A percentile compares a stretch with the other conserved stretches of the same genome.
phyloP scores from a whole-genome alignment of 2,888 invertebrate genomes.

The Iphiclides podalirius region DNA sequence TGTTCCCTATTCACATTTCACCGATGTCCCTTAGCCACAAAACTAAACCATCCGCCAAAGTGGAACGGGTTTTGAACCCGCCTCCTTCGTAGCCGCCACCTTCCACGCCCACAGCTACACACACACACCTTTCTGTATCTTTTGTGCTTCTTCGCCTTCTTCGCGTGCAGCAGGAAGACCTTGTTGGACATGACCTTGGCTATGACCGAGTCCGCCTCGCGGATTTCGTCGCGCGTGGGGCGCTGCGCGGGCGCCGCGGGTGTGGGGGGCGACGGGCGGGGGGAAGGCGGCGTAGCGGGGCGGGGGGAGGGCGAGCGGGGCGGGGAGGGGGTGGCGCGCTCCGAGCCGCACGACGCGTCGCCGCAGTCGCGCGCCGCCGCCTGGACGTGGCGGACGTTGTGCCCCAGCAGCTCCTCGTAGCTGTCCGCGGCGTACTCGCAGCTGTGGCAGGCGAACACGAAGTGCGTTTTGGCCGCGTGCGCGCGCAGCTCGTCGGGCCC shows the following conservation, averaged over 20 bases:
- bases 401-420: conserved; percentile 37
- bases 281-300: neutral
- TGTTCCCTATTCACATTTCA: no score
- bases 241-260: neutral
- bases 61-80: no score
- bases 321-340: neutral
- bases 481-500: conserved; percentile 39
- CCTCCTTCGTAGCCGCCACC: no score
- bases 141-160: conserved; percentile 38
- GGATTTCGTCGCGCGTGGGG: conserved; percentile 32
- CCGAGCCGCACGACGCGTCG: neutral
- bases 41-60: no score
- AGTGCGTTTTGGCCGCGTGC: conserved; percentile 52
- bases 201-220: conserved; percentile 54
- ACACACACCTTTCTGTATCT: conserved; percentile 51
- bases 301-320: neutral
- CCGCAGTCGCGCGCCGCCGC: neutral
- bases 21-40: no score
- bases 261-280: neutral
- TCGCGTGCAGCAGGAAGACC: conserved; percentile 47
- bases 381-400: conserved; percentile 25
- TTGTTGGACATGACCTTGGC: conserved; percentile 61
- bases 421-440: conserved; percentile 44
- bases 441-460: conserved; percentile 43
- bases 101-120: no score